Evolutionary conservation across 2,113 vertebrate genomes (phyloP).

Genomic region (Grus americana): DNA sequence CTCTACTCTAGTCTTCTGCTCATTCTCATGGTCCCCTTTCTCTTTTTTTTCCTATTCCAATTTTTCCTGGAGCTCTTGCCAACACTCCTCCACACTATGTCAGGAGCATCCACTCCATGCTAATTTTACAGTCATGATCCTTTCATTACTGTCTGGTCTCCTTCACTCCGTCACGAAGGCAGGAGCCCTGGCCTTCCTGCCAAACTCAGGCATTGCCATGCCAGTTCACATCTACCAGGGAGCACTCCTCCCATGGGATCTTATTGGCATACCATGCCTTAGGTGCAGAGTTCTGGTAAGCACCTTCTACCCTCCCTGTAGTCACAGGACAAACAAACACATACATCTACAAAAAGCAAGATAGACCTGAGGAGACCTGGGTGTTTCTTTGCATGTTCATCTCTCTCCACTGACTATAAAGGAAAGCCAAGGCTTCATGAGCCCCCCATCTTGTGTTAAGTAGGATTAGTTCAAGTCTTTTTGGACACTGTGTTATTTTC

Average conservation of each 20-base stretch:
- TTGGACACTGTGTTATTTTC: not conserved
- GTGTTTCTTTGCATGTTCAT: not conserved
- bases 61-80: slow-evolving; percentile 4
- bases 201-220: not conserved
- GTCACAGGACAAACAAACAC: not conserved
- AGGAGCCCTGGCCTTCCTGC: not conserved
- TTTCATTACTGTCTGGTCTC: not conserved
- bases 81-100: not conserved
- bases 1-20: not conserved
- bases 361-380: not conserved
- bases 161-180: not conserved
- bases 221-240: not conserved
- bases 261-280: not conserved
- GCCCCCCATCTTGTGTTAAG: not conserved
- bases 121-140: not conserved
- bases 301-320: not conserved
- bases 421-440: not conserved
- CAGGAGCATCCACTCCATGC: not conserved
- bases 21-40: not conserved
- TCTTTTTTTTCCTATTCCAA: not conserved
- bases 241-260: not conserved
- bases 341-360: not conserved
- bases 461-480: not conserved
- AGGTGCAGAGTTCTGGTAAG: not conserved
- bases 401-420: not conserved